phyloP scores from a whole-genome alignment of 1,140 invertebrate species.

The Cyclina sinensis region DNA sequence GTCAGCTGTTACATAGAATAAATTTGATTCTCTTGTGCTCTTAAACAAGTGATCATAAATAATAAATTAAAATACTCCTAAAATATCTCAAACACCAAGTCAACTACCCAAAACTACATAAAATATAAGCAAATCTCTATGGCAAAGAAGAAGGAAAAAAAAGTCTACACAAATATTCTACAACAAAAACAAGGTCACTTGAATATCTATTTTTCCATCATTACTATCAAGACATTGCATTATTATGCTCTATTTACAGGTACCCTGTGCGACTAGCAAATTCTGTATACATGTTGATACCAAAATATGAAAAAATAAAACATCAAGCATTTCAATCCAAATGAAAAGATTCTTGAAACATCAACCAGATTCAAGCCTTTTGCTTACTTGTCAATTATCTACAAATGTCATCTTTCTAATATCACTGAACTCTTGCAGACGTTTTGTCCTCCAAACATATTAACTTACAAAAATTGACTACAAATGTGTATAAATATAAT shows the following conservation, averaged over 20 bases:
- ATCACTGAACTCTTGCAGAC: constrained; percentile 14
- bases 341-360: neutral
- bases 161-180: neutral
- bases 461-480: neutral
- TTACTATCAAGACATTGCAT: constrained; percentile 15
- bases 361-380: neutral
- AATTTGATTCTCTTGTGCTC: constrained; percentile 55
- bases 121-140: constrained; percentile 23
- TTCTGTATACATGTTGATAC: constrained; percentile 1
- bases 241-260: constrained; percentile 4
- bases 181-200: constrained; percentile 24
- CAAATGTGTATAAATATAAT: constrained; percentile 52
- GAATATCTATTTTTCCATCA: neutral
- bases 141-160: neutral
- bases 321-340: no score
- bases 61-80: constrained; percentile 10
- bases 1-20: constrained; percentile 44
- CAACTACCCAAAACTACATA: constrained; percentile 1
- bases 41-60: constrained; percentile 36
- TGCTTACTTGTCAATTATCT: neutral
- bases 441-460: constrained; percentile 13
- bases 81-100: neutral
- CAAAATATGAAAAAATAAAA: neutral
- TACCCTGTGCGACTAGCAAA: constrained; percentile 44
- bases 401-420: neutral